phyloP scores from a whole-genome alignment of 2,797 vertebrate genomes.

The Periophthalmus magnuspinnatus region DNA sequence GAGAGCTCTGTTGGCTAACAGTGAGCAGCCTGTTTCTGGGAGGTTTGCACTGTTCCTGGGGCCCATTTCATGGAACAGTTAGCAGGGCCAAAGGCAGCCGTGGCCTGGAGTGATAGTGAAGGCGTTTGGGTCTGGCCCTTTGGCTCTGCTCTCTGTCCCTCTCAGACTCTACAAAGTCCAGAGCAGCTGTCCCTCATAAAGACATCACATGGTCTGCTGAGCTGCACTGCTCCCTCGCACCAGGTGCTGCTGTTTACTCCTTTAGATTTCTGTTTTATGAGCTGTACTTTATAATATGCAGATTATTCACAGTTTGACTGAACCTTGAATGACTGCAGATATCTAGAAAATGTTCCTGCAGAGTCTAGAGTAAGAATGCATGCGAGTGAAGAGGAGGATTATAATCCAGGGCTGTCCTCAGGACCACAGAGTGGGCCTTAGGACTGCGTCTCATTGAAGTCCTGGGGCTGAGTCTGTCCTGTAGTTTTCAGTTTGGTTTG shows the following conservation, averaged over 20 bases:
- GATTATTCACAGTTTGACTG: not conserved
- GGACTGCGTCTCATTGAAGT: constrained; percentile 75
- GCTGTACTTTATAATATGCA: not conserved
- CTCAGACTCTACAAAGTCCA: constrained; percentile 75
- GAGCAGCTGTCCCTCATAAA: constrained; percentile 74
- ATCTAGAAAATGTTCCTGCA: constrained; percentile 61
- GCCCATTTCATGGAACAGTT: constrained; percentile 87
- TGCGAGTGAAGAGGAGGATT: constrained; percentile 62
- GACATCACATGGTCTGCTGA: constrained; percentile 65
- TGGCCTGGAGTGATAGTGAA: constrained; percentile 82
- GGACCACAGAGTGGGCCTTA: constrained; percentile 78
- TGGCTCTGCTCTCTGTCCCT: constrained; percentile 49
- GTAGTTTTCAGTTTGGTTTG: constrained; percentile 79
- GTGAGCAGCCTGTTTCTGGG: constrained; percentile 82
- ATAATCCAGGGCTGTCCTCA: constrained; percentile 74
- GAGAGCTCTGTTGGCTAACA: constrained; percentile 86
- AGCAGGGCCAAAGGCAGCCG: constrained; percentile 83
- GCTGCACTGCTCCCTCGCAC: constrained; percentile 22
- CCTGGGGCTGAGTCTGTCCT: constrained; percentile 74
- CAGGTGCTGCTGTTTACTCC: constrained; percentile 34
- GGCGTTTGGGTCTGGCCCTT: constrained; percentile 71
- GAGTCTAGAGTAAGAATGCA: constrained; percentile 66
- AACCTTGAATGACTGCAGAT: constrained; percentile 25
- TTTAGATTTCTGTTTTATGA: not conserved
- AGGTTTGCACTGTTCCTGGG: constrained; percentile 81